Evolutionary conservation across 2,113 vertebrate genomes (phyloP), one percentile per base, ranked within the genome.

Genomic region (Anhinga rufa): DNA sequence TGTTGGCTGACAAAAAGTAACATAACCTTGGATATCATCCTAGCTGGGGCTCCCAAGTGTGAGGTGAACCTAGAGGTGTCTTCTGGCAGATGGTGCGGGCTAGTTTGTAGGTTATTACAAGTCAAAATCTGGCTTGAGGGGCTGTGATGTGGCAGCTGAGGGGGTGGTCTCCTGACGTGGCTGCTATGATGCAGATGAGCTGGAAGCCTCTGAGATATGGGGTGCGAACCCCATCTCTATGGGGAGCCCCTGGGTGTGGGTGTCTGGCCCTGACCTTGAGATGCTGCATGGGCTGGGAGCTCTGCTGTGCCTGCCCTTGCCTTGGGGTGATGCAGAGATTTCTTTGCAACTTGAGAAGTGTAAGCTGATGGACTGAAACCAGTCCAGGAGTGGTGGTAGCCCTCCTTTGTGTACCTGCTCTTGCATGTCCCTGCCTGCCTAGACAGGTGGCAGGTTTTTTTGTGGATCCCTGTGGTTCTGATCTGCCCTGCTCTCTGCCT

Each of bases 1-100:
- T 81, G 14, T n/a, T 82, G 75, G 11, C 40, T 61, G 48, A 9
- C 1, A 20, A 80, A 81, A 96, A 65, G 74, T 95, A 84, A 89
- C 31, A 8, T 40, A 38, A 14, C 1, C 0, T 1, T 3, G 55
- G 7, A 7, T 48, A 0, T 7, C 48, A 1, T 44, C 0, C 1
- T 25, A 6, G 7, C 22, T 48, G 22, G 3, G 6, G 10, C 1
- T 44, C 1, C 60, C 1, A 9, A 10, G 6, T 7, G 25, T 15
- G 55, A 29, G 29, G 19, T 21, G 14, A 38, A 3, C 1, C 0
- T 80, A 6, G 21, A 54, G 11, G 4, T 64, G 11, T 7, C 4
- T 29, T 32, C 7, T 36, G 11, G 17, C 5, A 31, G 49, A 8
- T 18, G 12, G 2, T 4, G 5, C 14, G 38, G 9, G 26, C 14